Evolutionary conservation across 2,888 invertebrate species (phyloP).

Genomic region (Tachystola acroxantha): DNA sequence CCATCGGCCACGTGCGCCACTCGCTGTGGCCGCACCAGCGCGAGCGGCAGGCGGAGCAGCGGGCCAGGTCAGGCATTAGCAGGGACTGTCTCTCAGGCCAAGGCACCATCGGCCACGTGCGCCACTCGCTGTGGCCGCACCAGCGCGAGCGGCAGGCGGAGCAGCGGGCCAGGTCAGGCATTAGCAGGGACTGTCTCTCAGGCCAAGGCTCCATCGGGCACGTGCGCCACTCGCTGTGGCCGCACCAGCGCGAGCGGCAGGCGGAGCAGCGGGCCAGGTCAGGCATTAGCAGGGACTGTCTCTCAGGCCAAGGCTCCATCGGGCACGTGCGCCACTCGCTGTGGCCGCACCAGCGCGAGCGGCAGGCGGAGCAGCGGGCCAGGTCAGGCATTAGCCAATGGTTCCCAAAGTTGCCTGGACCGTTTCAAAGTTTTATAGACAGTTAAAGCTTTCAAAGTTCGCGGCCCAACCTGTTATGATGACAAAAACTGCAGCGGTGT

Average conservation of each 20-base stretch:
- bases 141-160: constrained; percentile 88
- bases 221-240: constrained; percentile 87
- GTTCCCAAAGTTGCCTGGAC: too few relatives aligned
- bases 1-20: constrained; percentile 77
- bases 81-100: too few relatives aligned
- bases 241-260: constrained; percentile 87
- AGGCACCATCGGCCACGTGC: constrained; percentile 74
- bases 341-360: constrained; percentile 90
- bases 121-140: constrained; percentile 88
- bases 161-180: constrained; percentile 78
- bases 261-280: constrained; percentile 83
- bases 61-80: constrained; percentile 74
- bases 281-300: too few relatives aligned
- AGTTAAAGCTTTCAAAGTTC: too few relatives aligned
- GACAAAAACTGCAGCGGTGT: too few relatives aligned
- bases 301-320: too few relatives aligned
- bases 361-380: constrained; percentile 85
- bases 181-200: too few relatives aligned
- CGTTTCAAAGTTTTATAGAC: too few relatives aligned
- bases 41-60: constrained; percentile 87
- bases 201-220: constrained; percentile 54
- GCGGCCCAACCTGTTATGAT: too few relatives aligned
- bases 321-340: constrained; percentile 82
- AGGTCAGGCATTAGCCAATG: too few relatives aligned
- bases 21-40: constrained; percentile 90